Evolutionary conservation across 2,113 vertebrate species (phyloP), one percentile per base, ranked within the genome.

Genomic region (Neopipo cinnamomea): DNA sequence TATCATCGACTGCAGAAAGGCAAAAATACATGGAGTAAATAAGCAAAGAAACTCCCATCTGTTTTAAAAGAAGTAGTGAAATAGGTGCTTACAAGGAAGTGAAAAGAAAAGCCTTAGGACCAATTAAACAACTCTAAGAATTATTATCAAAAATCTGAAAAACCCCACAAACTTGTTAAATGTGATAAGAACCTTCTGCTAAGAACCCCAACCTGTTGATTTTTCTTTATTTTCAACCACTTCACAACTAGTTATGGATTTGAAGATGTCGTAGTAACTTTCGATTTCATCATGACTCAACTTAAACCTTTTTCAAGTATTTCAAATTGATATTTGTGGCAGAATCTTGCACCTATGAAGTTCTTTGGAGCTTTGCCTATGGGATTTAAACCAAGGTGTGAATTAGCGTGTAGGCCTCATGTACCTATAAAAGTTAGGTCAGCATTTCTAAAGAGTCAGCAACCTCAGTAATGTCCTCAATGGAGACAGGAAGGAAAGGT

Each of bases 1-100:
- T 99, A 92, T 99, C 99, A 37, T 99, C 98, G 93, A 95, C 99
- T 99, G 92, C 11, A 20, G 73, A 31, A 90, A 96, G 49, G 93
- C 27, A 97, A 97, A 97, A 91, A 76, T 10, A 11, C 30, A 91
- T 15, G 14, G 27, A 88, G 24, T 83, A 94, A 96, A 89, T 61
- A 95, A 89, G 13, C 17, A 84, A 80, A 84, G 35, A 92, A 75
- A 70, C 39, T 76, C 33, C 4, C 6, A 67, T 30, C 41, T 58
- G 12, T 72, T 92, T 96, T 37, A 28, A 96, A 88, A 87, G 33
- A 95, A 91, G 30, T 35, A 93, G 16, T 72, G 49, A 93, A 93
- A 92, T 39, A 84, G 6, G 5, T 93, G 30, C 42, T 89, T 84
- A 86, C 14, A 88, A 66, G 68, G 20, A 59, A 92, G 23, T 53